Evolutionary conservation across 2,113 vertebrate genomes (phyloP).

Genomic region (Tetraodon nigroviridis): DNA sequence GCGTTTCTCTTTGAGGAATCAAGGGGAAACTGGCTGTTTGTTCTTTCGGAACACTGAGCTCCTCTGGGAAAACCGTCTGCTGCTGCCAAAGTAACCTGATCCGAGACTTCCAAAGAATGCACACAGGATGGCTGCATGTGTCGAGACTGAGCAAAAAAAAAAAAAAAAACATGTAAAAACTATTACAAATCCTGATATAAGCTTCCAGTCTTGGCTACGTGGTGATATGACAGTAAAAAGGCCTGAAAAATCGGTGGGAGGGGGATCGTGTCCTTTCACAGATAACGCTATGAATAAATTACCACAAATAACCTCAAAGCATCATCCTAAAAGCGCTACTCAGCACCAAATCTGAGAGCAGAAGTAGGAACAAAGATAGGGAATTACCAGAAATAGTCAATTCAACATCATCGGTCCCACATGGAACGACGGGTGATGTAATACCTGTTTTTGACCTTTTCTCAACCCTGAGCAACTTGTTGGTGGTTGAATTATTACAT

Average conservation of each 20-base stretch:
- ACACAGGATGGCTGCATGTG: neutral
- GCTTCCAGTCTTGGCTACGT: no score
- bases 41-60: neutral
- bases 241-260: neutral
- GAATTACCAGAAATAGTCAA: neutral
- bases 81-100: constrained; percentile 17
- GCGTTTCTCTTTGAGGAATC: constrained; percentile 11
- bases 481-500: neutral
- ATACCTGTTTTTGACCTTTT: no score
- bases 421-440: no score
- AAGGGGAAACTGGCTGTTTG: constrained; percentile 20
- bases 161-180: no score
- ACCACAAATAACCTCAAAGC: constrained; percentile 36
- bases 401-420: no score
- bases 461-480: no score
- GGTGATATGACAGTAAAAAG: no score
- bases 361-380: neutral
- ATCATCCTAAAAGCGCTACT: constrained; percentile 37
- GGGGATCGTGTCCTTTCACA: constrained; percentile 14
- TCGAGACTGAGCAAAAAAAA: neutral
- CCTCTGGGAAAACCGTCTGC: constrained; percentile 5
- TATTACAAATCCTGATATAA: no score
- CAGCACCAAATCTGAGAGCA: constrained; percentile 21
- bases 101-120: constrained; percentile 1
- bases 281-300: constrained; percentile 35